Percentiles rank a stretch among this genome's conserved stretches.
Evolutionary conservation across 2,113 vertebrate species (phyloP).

Genomic region (Poeciliopsis retropinna): DNA sequence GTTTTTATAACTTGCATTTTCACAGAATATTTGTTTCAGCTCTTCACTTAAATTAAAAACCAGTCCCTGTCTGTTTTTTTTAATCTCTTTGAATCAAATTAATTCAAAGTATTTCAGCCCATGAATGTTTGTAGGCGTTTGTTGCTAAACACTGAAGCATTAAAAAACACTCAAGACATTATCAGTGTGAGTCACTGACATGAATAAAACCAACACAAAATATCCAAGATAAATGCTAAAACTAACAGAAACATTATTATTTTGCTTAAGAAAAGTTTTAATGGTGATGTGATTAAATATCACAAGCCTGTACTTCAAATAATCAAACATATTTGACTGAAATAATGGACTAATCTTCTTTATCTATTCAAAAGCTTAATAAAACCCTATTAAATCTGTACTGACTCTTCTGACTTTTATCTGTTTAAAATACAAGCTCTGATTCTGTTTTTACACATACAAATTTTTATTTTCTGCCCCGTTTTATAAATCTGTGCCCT

Average conservation of each 20-base stretch:
- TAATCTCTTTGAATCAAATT: too few species aligned
- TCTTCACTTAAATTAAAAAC: too few species aligned
- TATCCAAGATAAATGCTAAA: not conserved
- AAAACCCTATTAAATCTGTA: slow-evolving; percentile 2
- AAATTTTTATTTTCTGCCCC: not conserved
- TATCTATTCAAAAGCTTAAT: not conserved
- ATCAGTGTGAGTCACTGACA: too few species aligned
- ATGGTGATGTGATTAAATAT: not conserved
- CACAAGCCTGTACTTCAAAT: not conserved
- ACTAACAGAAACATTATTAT: fast-evolving
- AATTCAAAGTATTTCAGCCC: too few species aligned
- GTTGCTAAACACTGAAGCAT: too few species aligned
- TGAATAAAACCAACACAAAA: not conserved
- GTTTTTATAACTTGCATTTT: too few species aligned
- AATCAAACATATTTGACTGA: not conserved
- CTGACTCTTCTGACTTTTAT: slow-evolving; percentile 7
- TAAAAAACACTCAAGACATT: not conserved
- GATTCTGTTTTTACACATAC: not conserved
- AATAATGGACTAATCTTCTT: not conserved
- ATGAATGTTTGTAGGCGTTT: too few species aligned
- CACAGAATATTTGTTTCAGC: too few species aligned
- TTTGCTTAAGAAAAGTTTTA: not conserved
- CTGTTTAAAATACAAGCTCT: slow-evolving; percentile 8
- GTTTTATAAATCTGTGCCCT: slow-evolving; percentile 13
- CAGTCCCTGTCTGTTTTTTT: too few species aligned